Percentiles rank a stretch among this genome's conserved stretches.
phyloP scores from a whole-genome alignment of 1,140 invertebrate genomes.

The Drosophila bocqueti region DNA sequence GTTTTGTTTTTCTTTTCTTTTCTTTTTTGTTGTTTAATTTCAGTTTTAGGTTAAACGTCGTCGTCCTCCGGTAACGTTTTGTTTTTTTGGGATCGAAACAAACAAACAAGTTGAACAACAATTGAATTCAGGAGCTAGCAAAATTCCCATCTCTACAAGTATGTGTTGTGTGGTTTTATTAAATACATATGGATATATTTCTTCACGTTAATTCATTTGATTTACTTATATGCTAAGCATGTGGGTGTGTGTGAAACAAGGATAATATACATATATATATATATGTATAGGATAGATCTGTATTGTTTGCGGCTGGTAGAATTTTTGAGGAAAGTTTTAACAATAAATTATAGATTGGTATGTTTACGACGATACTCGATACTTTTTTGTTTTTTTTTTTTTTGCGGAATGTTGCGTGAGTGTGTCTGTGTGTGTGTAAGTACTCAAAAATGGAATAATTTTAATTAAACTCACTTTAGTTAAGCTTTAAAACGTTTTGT shows the following conservation, averaged over 20 bases:
- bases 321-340: conserved; percentile 23
- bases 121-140: conserved; percentile 26
- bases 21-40: neutral
- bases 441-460: conserved; percentile 55
- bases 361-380: conserved; percentile 48
- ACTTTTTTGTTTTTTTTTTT: conserved; percentile 3
- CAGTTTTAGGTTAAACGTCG: neutral
- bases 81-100: conserved; percentile 1
- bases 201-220: conserved; percentile 65
- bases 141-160: conserved; percentile 21
- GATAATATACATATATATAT: conserved; percentile 26
- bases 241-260: conserved; percentile 39
- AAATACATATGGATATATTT: conserved; percentile 60
- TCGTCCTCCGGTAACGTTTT: conserved; percentile 7
- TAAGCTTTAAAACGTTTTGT: conserved; percentile 38
- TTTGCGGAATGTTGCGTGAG: conserved; percentile 51
- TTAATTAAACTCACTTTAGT: conserved; percentile 32
- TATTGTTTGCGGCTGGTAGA: conserved; percentile 4
- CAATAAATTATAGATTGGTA: conserved; percentile 56
- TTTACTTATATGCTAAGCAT: conserved; percentile 69
- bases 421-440: conserved; percentile 34
- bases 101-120: conserved; percentile 30
- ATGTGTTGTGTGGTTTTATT: conserved; percentile 48
- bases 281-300: conserved; percentile 10
- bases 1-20: neutral